phyloP scores from a whole-genome alignment of 2,888 invertebrate genomes.

The Dinocampus coccinellae region DNA sequence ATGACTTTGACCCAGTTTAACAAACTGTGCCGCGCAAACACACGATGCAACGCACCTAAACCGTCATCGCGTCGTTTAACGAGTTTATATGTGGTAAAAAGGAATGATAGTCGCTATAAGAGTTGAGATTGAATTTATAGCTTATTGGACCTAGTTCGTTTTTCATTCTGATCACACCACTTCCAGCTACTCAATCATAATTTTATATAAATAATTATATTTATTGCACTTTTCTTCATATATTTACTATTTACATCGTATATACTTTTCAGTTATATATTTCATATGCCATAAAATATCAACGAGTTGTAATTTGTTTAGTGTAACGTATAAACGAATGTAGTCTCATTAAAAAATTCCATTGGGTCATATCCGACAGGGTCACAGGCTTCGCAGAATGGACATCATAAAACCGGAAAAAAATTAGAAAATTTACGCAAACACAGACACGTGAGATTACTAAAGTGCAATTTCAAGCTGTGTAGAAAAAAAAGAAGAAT shows the following conservation, averaged over 20 bases:
- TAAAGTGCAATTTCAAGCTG: not conserved
- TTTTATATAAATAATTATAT: not conserved
- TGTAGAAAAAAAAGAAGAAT: constrained; percentile 15
- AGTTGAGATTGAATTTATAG: constrained; percentile 27
- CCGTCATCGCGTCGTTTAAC: constrained; percentile 37
- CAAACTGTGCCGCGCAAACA: constrained; percentile 58
- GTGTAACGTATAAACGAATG: constrained; percentile 30
- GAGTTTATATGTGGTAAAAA: constrained; percentile 35
- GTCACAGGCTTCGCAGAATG: constrained; percentile 37
- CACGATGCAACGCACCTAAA: constrained; percentile 49
- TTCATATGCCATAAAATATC: not conserved
- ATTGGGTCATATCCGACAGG: constrained; percentile 33
- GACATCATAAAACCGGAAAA: constrained; percentile 12
- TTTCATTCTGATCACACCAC: constrained; percentile 34
- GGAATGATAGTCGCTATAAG: constrained; percentile 27
- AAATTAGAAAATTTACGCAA: constrained; percentile 11
- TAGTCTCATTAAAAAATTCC: constrained; percentile 41
- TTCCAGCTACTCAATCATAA: constrained; percentile 11
- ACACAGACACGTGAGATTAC: constrained; percentile 33
- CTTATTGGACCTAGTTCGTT: constrained; percentile 4
- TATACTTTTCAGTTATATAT: constrained; percentile 12
- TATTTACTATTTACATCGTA: not conserved
- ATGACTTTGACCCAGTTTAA: constrained; percentile 67
- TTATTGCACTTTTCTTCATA: not conserved
- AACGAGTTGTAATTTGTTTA: constrained; percentile 32